These are phyloP conservation scores for Babylonia areolata DNA, from an alignment of 1,140 invertebrate genomes.

Conservation along the genomic window DNA sequence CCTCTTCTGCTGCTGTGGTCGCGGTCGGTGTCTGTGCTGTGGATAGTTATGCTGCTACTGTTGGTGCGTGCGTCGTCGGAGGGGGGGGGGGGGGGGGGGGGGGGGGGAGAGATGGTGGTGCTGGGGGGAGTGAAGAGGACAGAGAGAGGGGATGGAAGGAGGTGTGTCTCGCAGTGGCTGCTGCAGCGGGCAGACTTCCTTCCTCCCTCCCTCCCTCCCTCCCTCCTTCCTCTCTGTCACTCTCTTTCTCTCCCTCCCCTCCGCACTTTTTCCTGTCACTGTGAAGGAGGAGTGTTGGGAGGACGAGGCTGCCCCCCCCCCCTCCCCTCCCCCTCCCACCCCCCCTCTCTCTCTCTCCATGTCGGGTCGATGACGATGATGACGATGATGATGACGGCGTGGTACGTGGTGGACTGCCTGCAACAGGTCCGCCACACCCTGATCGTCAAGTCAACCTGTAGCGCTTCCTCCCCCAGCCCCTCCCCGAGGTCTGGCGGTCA, in stretches of 20 bases:
- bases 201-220: conserved; percentile 1
- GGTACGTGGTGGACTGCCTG: background rate
- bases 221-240: background rate
- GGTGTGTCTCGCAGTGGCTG: too few relatives aligned
- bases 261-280: background rate
- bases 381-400: background rate
- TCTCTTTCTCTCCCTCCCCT: conserved; percentile 11
- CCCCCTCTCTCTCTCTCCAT: too few relatives aligned
- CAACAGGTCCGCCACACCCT: background rate
- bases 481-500: background rate
- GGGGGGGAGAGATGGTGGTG: too few relatives aligned
- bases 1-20: background rate
- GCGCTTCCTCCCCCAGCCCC: background rate
- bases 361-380: background rate
- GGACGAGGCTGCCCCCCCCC: background rate
- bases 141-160: too few relatives aligned
- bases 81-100: too few relatives aligned
- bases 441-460: background rate
- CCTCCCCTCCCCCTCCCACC: too few relatives aligned
- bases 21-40: too few relatives aligned
- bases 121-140: too few relatives aligned
- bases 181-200: background rate
- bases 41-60: too few relatives aligned
- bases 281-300: background rate
- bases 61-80: too few relatives aligned